Percentiles rank a stretch among this genome's conserved stretches.
Evolutionary conservation across 37 sponge, comb jelly and placozoan species (phyloP).

Genomic region (Sycon ciliatum): DNA sequence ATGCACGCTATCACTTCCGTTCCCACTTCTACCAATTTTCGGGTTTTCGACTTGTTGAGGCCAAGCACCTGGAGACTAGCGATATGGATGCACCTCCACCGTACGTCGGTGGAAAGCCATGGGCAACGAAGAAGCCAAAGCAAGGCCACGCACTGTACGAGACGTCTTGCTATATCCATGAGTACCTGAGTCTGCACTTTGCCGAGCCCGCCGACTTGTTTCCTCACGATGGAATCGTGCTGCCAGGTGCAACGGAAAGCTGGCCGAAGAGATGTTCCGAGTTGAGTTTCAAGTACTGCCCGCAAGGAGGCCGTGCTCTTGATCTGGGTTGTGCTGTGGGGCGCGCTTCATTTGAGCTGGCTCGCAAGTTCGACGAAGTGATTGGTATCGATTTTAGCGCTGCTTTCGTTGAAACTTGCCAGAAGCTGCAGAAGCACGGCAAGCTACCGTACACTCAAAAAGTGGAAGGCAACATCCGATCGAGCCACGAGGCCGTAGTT

Average conservation of each 20-base stretch:
- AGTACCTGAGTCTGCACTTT: too few relatives aligned
- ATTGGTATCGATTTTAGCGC: slow-evolving; percentile 66
- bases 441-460: slow-evolving; percentile 28
- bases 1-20: slow-evolving; percentile 63
- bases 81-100: too few relatives aligned
- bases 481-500: slow-evolving; percentile 37
- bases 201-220: too few relatives aligned
- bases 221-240: too few relatives aligned
- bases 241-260: too few relatives aligned
- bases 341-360: slow-evolving; percentile 70
- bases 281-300: too few relatives aligned
- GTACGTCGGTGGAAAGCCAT: too few relatives aligned
- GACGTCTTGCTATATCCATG: too few relatives aligned
- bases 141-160: too few relatives aligned
- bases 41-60: slow-evolving; percentile 81
- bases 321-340: slow-evolving; percentile 89
- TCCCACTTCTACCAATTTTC: slow-evolving; percentile 79
- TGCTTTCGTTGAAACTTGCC: slow-evolving; percentile 57
- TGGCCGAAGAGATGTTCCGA: too few relatives aligned
- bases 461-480: slow-evolving; percentile 56
- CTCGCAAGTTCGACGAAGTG: slow-evolving; percentile 59
- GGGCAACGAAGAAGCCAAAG: too few relatives aligned
- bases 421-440: slow-evolving; percentile 54
- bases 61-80: too few relatives aligned
- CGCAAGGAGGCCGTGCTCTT: slow-evolving; percentile 61